phyloP scores from a whole-genome alignment of 2,888 invertebrate genomes.

The Notocelia uddmanniana region DNA sequence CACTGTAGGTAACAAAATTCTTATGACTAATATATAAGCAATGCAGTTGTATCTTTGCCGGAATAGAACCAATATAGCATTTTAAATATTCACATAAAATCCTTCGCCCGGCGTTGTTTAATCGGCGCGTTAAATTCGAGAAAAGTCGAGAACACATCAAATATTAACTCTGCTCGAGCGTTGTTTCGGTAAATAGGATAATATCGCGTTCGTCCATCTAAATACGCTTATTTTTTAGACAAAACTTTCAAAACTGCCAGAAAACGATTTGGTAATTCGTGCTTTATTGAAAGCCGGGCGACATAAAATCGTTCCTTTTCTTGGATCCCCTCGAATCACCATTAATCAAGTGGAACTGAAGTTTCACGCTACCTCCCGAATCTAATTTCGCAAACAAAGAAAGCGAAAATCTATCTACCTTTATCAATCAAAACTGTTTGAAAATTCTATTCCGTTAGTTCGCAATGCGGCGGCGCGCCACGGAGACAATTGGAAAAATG shows the following conservation, averaged over 20 bases:
- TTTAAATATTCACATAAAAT: slow-evolving; percentile 84
- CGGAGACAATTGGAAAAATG: slow-evolving; percentile 83
- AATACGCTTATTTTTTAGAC: slow-evolving; percentile 69
- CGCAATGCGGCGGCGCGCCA: slow-evolving; percentile 72
- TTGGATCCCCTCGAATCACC: slow-evolving; percentile 71
- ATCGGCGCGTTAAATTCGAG: slow-evolving; percentile 84
- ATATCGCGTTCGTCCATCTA: slow-evolving; percentile 77
- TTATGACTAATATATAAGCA: slow-evolving; percentile 60
- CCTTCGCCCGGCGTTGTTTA: slow-evolving; percentile 81
- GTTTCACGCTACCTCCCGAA: slow-evolving; percentile 79
- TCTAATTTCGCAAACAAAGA: slow-evolving; percentile 85
- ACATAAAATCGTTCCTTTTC: slow-evolving; percentile 73
- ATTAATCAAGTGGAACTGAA: slow-evolving; percentile 83
- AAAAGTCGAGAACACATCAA: slow-evolving; percentile 84
- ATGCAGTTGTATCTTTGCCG: slow-evolving; percentile 67
- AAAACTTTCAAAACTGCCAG: slow-evolving; percentile 57
- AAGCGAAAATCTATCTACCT: slow-evolving; percentile 84
- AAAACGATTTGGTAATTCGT: slow-evolving; percentile 64
- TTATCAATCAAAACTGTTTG: slow-evolving; percentile 85
- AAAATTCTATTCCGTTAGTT: slow-evolving; percentile 84
- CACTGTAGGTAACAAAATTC: slow-evolving; percentile 25
- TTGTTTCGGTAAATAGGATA: slow-evolving; percentile 82
- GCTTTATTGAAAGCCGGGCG: slow-evolving; percentile 66
- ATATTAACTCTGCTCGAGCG: slow-evolving; percentile 78
- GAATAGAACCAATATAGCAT: slow-evolving; percentile 82